Evolutionary conservation across 2,888 invertebrate genomes (phyloP), one percentile per base, ranked within the genome.

Genomic region (Harpalus rufipes): DNA sequence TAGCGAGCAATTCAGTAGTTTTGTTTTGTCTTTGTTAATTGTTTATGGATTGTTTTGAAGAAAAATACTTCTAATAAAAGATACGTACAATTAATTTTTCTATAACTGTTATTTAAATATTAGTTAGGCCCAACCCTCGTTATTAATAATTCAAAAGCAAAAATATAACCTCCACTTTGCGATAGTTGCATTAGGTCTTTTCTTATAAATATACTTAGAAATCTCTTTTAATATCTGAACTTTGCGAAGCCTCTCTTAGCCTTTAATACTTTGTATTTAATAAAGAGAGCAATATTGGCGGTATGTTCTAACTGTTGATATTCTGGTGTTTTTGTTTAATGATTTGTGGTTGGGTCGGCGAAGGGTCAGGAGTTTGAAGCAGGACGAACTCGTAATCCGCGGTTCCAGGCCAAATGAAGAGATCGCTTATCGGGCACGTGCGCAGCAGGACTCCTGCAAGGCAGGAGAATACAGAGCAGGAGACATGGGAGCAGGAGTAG

Each of bases 371-470:
- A 41, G 72, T 74, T 18, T 7, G 72, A 8, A 25, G 25, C 14
- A 25, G 32, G 25, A 25, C 12, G 63, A 7, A 10, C 8, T 51
- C 44, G 63, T 18, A 51, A 51, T 51, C 44, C 44, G 44, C 44
- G 44, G 44, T 39, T 41, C 39, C 32, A 39, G 68, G n/a, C 72
- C 72, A 74, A 74, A 74, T 74, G 72, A 74, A 74, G 72, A 74
- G 72, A 74, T 74, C 44, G 72, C 72, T 74, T 44, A 74, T 74
- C 72, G 18, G 16, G 72, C 72, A 74, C 72, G 72, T 74, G 72
- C 44, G 25, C 21, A 65, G 32, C 59, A 12, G 21, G 25, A 25
- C 12, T 25, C 63, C 25, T 12, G 63, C 7, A 5, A 12, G 6
- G 18, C 44, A 51, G 44, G 7, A 51, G 44, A 51, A 51, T 51